Evolutionary conservation across 2,797 vertebrate species (phyloP), one percentile per base, ranked within the genome.

Genomic region (Sebastes elongatus): DNA sequence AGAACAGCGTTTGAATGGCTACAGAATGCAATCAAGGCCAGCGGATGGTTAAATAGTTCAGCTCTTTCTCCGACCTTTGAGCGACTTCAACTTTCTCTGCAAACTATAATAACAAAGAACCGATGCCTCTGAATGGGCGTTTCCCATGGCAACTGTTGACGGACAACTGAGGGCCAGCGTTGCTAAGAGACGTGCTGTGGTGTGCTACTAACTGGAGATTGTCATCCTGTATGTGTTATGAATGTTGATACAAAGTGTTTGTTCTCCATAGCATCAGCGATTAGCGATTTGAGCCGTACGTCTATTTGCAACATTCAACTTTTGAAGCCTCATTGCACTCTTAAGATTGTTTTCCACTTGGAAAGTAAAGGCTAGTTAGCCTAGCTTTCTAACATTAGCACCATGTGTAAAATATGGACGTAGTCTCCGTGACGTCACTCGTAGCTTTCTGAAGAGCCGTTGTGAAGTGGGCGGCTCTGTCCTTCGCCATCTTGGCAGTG

Each of bases 21-120:
- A 35, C 22, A 55, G 91, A 86, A 86, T 88, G 78, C 78, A 90
- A 88, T 89, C 69, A 74, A 86, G 85, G 79, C 68, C 72, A 30
- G 69, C 52, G 22, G 74, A 74, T 76, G 77, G 80, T 81, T 83
- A 83, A 86, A 71, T 20, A 77, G 74, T 75, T 78, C 25, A 32
- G 60, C 27, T 71, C 61, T 82, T 69, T 52, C 27, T 23, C 38
- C 62, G 76, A 91, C 80, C 86, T 90, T 81, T 76, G 20, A 64
- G 27, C 74, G 72, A 63, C 69, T 71, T 89, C 60, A 56, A 66
- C 66, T 56, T 82, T 85, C 18, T 11, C 74, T 83, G 70, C 83
- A 72, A 82, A 78, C 80, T 23, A 20, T 14, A 20, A 18, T 14
- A 57, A 65, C 22, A 69, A 61, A 74, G 62, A 66, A 59, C 3